Base-by-base conservation (phyloP, 2,113 vertebrate genomes). In the Xiphorhynchus elegans region DNA sequence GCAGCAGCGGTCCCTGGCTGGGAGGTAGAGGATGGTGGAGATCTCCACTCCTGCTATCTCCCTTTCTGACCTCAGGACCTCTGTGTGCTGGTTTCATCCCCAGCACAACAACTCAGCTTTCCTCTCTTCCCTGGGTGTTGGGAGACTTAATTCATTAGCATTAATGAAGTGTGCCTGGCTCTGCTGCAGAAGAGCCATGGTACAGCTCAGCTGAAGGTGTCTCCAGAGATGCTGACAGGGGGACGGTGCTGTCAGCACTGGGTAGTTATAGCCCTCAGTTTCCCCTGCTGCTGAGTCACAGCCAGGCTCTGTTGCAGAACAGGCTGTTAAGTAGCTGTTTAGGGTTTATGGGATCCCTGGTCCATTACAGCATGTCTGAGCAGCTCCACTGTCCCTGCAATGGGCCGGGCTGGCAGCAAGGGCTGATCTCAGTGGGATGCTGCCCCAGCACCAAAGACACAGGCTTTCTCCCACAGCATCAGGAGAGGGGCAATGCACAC, bases 281-380 rank as follows among this genome's bases (percentile, higher is more conserved):
- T 60, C 59, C 77, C 50, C 84, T 69, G 44, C 80, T 94, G 92
- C 88, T 96, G 90, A 84, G 88, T 90, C 78, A 95, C 66, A 67
- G 85, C n/a, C 14, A 4, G 69, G 70, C 42, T 90, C 4, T 5
- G 74, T 3, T 6, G 1, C 85, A 67, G 24, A 75, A 11, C 29
- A 35, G 55, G 82, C 66, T 87, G 58, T 47, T 35, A 87, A 87
- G 66, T 29, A 1, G 0, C 35, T 55, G 7, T 14, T 37, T 23
- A 9, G 62, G 20, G 70, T 84, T 92, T 76, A 7, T 47, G 55
- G 59, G 42, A 39, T 55, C 29, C 28, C 58, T 5, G 6, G 14
- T 13, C 35, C 17, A 2, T 73, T 19, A 33, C 11, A 44, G 81
- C 12, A 1, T 2, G 7, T 16, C 66, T 82, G 75, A 92, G 93